Evolutionary conservation across 2,797 vertebrate species (phyloP), one percentile per base, ranked within the genome.

Genomic region (Lepilemur septentrionalis): DNA sequence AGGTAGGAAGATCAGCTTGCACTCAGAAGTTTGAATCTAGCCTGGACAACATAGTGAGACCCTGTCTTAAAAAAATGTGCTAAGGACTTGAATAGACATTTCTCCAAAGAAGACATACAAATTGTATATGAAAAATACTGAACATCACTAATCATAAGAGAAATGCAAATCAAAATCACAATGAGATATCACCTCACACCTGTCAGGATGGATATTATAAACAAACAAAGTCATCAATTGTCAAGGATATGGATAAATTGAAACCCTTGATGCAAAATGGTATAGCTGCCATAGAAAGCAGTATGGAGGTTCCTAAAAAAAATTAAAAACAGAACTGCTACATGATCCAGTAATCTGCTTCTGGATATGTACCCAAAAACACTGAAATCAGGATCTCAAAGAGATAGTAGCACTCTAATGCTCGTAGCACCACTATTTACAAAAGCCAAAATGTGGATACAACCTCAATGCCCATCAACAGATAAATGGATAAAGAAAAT

Each of bases 81-180:
- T 55, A 57, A 88, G n/a, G 32, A 70, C 48, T 76, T 65, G 25
- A 65, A 12, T 70, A 67, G 46, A 55, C 9, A 43, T 92, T 48
- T 92, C 46, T 83, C 32, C 38, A 72, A 81, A 65, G 28, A 78
- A 94, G 25, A 46, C 52, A 48, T 52, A 41, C 35, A 83, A 83
- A 78, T 88, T 30, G 46, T n/a, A 32, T 63, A 57, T 41, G n/a
- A 35, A 75, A 87, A 88, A 65, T 41, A 28, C n/a, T 43, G 63
- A 83, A 0, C 32, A 38, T 94, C 76, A 83, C 69, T 70, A 79
- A 18, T 78, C 72, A 92, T 94, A 38, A 96, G 57, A 38, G 46
- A 79, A 57, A 84, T 30, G 46, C 92, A 94, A 72, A 83, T 94
- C 63, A 94, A 96, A 94, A 55, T 63, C 78, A 78, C 78, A 35